Conservation (phyloP, 2,113 vertebrate genomes). For the Sinocyclocheilus grahami region DNA sequence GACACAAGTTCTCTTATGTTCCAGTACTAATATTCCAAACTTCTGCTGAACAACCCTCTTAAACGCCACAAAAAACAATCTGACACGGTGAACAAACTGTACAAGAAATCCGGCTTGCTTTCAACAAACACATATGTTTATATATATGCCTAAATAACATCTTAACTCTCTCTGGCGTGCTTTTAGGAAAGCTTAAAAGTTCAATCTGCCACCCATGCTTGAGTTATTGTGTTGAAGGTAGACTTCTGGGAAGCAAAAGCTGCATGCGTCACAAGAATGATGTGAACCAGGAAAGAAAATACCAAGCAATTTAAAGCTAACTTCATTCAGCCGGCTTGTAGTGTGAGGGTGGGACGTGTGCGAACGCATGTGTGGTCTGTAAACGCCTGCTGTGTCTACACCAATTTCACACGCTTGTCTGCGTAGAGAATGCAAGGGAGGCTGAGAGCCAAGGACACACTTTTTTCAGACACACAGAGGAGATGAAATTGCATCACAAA, state of each 20-base stretch:
- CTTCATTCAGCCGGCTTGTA: not conserved
- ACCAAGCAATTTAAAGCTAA: constrained; percentile 25
- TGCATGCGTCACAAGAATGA: constrained; percentile 26
- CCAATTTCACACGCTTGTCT: constrained; percentile 12
- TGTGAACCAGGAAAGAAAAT: constrained; percentile 19
- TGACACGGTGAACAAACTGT: not conserved
- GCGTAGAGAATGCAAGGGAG: not conserved
- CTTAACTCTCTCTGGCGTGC: not conserved
- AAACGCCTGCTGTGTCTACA: constrained; percentile 31
- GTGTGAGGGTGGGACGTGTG: not conserved
- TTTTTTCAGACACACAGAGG: not conserved
- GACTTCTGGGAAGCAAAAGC: constrained; percentile 22
- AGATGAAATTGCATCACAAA: not conserved
- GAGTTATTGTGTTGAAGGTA: constrained; percentile 6
- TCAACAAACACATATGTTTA: not conserved
- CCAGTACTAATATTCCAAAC: not conserved
- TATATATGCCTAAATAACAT: not conserved
- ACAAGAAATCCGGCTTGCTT: not conserved
- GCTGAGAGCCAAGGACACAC: not conserved
- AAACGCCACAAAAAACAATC: not conserved
- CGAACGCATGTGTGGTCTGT: not conserved
- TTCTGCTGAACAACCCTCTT: not conserved
- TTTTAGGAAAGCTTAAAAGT: constrained; percentile 2
- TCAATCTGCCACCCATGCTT: not conserved
- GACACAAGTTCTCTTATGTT: not conserved